Evolutionary conservation across 2,888 invertebrate species (phyloP), one percentile per base, ranked within the genome.

Genomic region (Ophion costatus): DNA sequence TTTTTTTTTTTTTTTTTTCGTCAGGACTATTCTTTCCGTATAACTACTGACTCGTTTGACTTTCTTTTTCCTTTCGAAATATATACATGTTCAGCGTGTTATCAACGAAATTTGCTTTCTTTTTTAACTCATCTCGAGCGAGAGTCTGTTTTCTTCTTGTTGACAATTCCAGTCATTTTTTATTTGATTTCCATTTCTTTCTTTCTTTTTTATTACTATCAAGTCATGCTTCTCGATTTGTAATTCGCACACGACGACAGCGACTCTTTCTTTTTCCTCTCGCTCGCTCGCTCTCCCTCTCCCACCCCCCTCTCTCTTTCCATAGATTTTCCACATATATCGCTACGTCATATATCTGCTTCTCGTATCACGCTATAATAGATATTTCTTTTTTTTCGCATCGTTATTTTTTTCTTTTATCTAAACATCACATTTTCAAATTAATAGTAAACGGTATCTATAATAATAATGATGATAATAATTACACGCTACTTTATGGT

Each of bases 341-440:
- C 51, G 51, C 51, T 51, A 51, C 51, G 20, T 84, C 67, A 81
- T 78, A 82, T 82, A 75, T 79, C 78, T 71, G 64, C 29, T 75
- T 75, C 61, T 83, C 59, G 33, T 81, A 78, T 64, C 51, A 38
- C n/a, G 42, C 66, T 64, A 83, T 83, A 80, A 66, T 80, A 75
- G 56, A 56, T 70, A 69, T 79, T 70, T 69, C 56, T 66, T 57
- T 61, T 42, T 29, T 61, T 61, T 42, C n/a, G 45, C 33, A 33
- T 82, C 71, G 81, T 82, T 74, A 38, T 61, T 45, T 66, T 71
- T 64, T 56, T 42, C 74, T 80, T 85, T 90, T 88, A 89, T 89
- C 89, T 92, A 91, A 90, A 91, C 91, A 92, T 93, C 92, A 93
- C 92, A 93, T 92, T 91, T 90, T 90, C 83, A 89, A 88, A 90